Percentiles rank a stretch among this genome's conserved stretches.
phyloP scores from a whole-genome alignment of 2,888 invertebrate genomes.

The Psylliodes chrysocephalus region DNA sequence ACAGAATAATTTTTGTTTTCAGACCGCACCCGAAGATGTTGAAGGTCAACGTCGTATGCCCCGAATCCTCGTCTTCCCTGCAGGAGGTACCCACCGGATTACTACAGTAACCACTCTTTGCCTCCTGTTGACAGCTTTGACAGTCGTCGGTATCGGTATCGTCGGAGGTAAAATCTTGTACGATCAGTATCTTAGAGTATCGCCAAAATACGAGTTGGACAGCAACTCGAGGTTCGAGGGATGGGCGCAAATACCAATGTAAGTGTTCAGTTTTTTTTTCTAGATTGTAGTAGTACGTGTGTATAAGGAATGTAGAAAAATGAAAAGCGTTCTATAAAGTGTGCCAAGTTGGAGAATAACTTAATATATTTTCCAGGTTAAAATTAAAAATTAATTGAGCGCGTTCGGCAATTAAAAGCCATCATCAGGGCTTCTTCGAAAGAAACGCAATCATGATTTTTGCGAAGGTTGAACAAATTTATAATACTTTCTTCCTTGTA shows the following conservation, averaged over 20 bases:
- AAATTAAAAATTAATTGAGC: too few relatives aligned
- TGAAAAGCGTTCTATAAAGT: too few relatives aligned
- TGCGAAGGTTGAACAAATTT: too few relatives aligned
- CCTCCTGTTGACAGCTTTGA: slow-evolving; percentile 74
- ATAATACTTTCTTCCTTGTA: too few relatives aligned
- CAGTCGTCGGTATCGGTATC: slow-evolving; percentile 78
- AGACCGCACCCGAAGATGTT: slow-evolving; percentile 58
- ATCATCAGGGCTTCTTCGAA: too few relatives aligned
- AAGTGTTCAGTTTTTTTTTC: slow-evolving; percentile 34
- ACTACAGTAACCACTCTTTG: slow-evolving; percentile 74
- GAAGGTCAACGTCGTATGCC: slow-evolving; percentile 59
- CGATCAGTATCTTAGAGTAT: slow-evolving; percentile 74
- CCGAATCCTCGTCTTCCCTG: slow-evolving; percentile 58
- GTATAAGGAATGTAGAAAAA: too few relatives aligned
- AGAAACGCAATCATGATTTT: too few relatives aligned
- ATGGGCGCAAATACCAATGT: slow-evolving; percentile 74
- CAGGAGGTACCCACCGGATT: slow-evolving; percentile 67
- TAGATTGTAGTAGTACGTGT: too few relatives aligned
- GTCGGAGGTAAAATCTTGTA: slow-evolving; percentile 81
- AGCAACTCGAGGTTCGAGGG: slow-evolving; percentile 68
- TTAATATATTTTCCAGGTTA: too few relatives aligned
- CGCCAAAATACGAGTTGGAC: slow-evolving; percentile 49
- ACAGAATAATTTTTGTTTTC: slow-evolving; percentile 26
- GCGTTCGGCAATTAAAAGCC: too few relatives aligned
- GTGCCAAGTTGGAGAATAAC: too few relatives aligned